phyloP scores from a whole-genome alignment of 2,888 invertebrate species.

The Tachina fera region DNA sequence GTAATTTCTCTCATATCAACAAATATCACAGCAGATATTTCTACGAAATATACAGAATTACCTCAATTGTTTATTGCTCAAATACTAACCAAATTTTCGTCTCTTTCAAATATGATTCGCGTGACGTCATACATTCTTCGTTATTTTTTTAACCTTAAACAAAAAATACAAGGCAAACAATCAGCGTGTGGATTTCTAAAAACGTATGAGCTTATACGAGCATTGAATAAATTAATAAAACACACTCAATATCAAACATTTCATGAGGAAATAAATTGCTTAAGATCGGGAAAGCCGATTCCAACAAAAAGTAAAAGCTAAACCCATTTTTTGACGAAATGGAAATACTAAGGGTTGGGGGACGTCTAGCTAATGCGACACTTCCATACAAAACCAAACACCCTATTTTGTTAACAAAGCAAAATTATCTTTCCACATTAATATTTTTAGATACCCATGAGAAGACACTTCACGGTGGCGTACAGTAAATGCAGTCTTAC shows the following conservation, averaged over 20 bases:
- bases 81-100: not conserved
- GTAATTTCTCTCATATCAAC: too few species aligned
- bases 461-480: too few species aligned
- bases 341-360: not conserved
- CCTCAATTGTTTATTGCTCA: not conserved
- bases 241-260: not conserved
- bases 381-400: not conserved
- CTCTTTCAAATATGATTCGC: constrained; percentile 4
- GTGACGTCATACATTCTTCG: not conserved
- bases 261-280: not conserved
- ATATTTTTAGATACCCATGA: too few species aligned
- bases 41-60: not conserved
- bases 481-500: not conserved
- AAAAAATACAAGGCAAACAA: not conserved
- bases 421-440: too few species aligned
- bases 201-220: constrained; percentile 7
- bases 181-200: not conserved
- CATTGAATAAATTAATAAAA: not conserved
- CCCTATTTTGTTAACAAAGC: too few species aligned
- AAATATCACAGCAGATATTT: too few species aligned
- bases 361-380: not conserved
- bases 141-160: not conserved
- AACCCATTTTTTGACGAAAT: constrained; percentile 7
- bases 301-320: constrained; percentile 4
- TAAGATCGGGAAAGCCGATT: not conserved